These are phyloP conservation scores for Saxidomus purpurata DNA, from an alignment of 1,140 invertebrate species.

Conservation along the genomic window DNA sequence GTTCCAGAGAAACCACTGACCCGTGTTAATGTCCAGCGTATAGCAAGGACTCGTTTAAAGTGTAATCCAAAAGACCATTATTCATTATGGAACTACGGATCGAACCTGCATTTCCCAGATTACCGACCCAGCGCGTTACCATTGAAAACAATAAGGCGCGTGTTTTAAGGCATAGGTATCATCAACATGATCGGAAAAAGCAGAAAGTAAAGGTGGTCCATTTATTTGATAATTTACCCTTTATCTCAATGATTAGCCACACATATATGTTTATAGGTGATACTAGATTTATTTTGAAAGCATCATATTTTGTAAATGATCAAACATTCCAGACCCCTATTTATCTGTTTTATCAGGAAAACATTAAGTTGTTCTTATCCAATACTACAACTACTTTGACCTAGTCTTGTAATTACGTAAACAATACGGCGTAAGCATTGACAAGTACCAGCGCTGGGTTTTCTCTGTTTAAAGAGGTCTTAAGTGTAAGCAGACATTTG, in stretches of 20 bases:
- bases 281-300: not conserved
- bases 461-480: conserved; percentile 8
- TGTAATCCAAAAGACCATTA: no score
- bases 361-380: not conserved
- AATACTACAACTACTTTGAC: not conserved
- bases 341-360: not conserved
- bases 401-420: not conserved
- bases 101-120: no score
- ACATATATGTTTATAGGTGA: not conserved
- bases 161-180: no score
- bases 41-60: no score
- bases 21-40: no score
- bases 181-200: no score
- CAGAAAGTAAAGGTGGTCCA: no score
- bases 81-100: no score
- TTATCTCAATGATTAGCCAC: not conserved
- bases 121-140: no score
- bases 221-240: no score
- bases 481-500: not conserved
- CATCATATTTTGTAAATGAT: not conserved
- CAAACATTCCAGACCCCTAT: not conserved
- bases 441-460: not conserved
- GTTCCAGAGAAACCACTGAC: no score
- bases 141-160: no score
- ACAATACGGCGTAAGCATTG: not conserved